Evolutionary conservation across 1,140 invertebrate genomes (phyloP), one percentile per base, ranked within the genome.

Genomic region (Drosophila ohnishii): DNA sequence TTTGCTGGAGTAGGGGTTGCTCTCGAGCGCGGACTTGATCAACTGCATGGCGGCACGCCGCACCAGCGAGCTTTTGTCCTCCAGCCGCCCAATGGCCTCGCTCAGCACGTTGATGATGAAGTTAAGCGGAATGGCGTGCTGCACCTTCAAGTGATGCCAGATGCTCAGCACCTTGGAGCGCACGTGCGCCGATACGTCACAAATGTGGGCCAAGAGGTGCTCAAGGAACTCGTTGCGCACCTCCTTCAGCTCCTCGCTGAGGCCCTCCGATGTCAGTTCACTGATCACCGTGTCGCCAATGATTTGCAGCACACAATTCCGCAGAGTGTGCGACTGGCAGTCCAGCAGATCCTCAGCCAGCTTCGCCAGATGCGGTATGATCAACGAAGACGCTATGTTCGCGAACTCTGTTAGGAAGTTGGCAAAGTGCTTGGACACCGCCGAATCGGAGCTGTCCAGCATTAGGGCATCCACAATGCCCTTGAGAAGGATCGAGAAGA

Each of bases 171-270:
- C 94, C 92, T 95, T 96, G 45, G 96, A 95, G 58, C 97, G 93
- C 1, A 97, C 97, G 88, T 96, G 97, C 5, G 96, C 95, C 80
- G 97, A 95, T 2, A 94, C 82, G 91, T 98, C 97, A 74, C 95
- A 94, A 47, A 97, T 94, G 89, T 98, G 97, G n/a, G 96, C 95
- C 84, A 96, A 93, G 5, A 97, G 91, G 74, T 94, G 92, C 62
- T 96, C 94, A 2, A 97, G 92, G 64, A 96, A 95, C 75, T 95
- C 94, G 82, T 97, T 94, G 3, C 96, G 93, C 45, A 93, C 92
- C 30, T 93, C 92, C 75, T 94, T 94, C 47, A 94, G 92, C 67
- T 95, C 95, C n/a, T 95, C 93, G 34, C 94, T 92, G 10, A 97
- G 91, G 32, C 95, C 93, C 75, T 96, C 96, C 39, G 94, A 94